These are phyloP conservation scores for Hirtodrosophila trivittata DNA, from an alignment of 2,888 invertebrate species.

Conservation along the genomic window DNA sequence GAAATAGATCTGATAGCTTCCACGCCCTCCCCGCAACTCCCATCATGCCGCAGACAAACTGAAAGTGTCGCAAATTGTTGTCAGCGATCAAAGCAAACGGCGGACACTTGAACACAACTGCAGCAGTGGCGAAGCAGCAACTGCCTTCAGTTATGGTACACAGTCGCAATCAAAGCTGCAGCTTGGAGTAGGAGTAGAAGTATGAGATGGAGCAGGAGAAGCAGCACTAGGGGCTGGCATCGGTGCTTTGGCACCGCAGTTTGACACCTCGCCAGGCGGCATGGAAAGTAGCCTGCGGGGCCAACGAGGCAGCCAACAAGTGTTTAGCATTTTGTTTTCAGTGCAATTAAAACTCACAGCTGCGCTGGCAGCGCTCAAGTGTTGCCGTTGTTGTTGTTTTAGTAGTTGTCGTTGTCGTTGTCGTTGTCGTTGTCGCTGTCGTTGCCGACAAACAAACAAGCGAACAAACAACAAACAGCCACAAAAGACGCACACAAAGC, in stretches of 20 bases:
- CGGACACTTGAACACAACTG: slow-evolving; percentile 44
- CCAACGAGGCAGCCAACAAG: slow-evolving; percentile 64
- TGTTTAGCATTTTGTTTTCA: slow-evolving; percentile 76
- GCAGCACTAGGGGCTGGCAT: slow-evolving; percentile 19
- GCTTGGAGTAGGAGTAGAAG: slow-evolving; percentile 4
- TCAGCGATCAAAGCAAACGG: slow-evolving; percentile 47
- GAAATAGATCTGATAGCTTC: slow-evolving; percentile 35
- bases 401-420: slow-evolving; percentile 28
- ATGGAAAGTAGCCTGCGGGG: slow-evolving; percentile 56
- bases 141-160: slow-evolving; percentile 62
- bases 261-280: slow-evolving; percentile 54
- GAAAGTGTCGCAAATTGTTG: slow-evolving; percentile 60
- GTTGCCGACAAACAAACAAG: slow-evolving; percentile 38
- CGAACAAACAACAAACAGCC: slow-evolving; percentile 61
- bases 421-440: slow-evolving; percentile 25
- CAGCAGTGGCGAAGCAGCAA: slow-evolving; percentile 31
- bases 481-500: slow-evolving; percentile 66
- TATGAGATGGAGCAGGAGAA: slow-evolving; percentile 18
- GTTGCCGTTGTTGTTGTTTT: slow-evolving; percentile 30
- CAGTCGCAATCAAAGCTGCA: slow-evolving; percentile 44
- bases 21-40: background rate
- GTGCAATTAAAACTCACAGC: slow-evolving; percentile 69
- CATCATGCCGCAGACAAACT: slow-evolving; percentile 14
- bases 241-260: slow-evolving; percentile 23
- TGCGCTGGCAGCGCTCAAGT: slow-evolving; percentile 50